A percentile compares a stretch with the other conserved stretches of the same genome.
phyloP scores from a whole-genome alignment of 2,888 invertebrate genomes.

The Apoda limacodes region DNA sequence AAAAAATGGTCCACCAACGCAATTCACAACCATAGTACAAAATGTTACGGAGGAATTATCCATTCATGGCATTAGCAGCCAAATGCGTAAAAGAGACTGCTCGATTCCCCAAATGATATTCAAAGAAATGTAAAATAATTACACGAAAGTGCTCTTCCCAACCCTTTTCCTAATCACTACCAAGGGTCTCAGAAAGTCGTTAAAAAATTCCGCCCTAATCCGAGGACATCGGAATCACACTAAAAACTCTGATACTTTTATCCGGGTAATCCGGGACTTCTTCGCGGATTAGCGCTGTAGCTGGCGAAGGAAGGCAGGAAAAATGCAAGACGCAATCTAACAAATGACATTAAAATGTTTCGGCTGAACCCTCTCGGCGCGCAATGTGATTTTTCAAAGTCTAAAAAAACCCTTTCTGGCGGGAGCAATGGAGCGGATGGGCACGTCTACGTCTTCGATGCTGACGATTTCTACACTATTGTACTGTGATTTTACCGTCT shows the following conservation, averaged over 20 bases:
- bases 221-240: slow-evolving; percentile 57
- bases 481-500: slow-evolving; percentile 24
- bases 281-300: slow-evolving; percentile 65
- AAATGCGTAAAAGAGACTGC: neutral
- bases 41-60: no score
- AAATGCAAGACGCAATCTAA: slow-evolving; percentile 69
- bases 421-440: slow-evolving; percentile 62
- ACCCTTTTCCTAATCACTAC: slow-evolving; percentile 56
- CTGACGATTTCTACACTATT: slow-evolving; percentile 26
- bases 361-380: slow-evolving; percentile 58
- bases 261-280: slow-evolving; percentile 55
- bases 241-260: slow-evolving; percentile 64
- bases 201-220: slow-evolving; percentile 59
- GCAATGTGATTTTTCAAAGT: slow-evolving; percentile 65
- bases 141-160: slow-evolving; percentile 50
- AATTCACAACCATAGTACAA: no score
- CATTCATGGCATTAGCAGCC: no score
- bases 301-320: slow-evolving; percentile 47
- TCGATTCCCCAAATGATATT: slow-evolving; percentile 25
- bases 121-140: slow-evolving; percentile 60
- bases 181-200: slow-evolving; percentile 43
- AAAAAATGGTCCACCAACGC: no score
- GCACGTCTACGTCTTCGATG: slow-evolving; percentile 59
- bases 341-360: slow-evolving; percentile 71
- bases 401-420: slow-evolving; percentile 62